Evolutionary conservation across 2,888 invertebrate species (phyloP).

Genomic region (Amorpha juglandis): DNA sequence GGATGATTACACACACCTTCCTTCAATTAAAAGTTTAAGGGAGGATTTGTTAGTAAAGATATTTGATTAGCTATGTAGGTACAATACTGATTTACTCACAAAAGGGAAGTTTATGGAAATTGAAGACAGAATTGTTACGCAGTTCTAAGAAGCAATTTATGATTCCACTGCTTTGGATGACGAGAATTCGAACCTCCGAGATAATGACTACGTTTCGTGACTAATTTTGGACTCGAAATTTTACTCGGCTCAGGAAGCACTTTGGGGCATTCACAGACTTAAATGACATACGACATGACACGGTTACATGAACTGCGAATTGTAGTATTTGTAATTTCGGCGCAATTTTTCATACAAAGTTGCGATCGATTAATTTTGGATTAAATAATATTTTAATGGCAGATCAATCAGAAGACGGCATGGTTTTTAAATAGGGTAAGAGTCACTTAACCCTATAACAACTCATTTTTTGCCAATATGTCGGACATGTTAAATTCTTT

Average conservation of each 20-base stretch:
- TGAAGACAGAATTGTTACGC: conserved; percentile 3
- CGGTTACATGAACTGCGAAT: neutral
- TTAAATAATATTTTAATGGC: too few species aligned
- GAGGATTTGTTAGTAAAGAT: neutral
- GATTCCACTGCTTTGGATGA: neutral
- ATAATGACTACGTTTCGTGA: neutral
- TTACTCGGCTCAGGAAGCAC: neutral
- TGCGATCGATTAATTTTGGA: too few species aligned
- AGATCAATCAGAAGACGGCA: too few species aligned
- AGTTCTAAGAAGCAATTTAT: conserved; percentile 4
- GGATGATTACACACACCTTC: neutral
- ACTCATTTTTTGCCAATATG: too few species aligned
- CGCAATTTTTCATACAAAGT: neutral
- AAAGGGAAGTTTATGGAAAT: conserved; percentile 16
- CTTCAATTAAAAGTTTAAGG: conserved; percentile 17
- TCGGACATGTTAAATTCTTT: too few species aligned
- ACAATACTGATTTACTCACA: conserved; percentile 20
- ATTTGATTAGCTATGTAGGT: conserved; percentile 12
- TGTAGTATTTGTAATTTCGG: neutral
- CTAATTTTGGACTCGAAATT: neutral
- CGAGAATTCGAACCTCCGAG: neutral
- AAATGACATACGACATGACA: neutral
- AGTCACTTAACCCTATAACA: too few species aligned
- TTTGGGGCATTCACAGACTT: neutral
- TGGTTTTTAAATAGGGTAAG: too few species aligned